Conservation (phyloP, 1,140 invertebrate genomes). For the Sitophilus oryzae region DNA sequence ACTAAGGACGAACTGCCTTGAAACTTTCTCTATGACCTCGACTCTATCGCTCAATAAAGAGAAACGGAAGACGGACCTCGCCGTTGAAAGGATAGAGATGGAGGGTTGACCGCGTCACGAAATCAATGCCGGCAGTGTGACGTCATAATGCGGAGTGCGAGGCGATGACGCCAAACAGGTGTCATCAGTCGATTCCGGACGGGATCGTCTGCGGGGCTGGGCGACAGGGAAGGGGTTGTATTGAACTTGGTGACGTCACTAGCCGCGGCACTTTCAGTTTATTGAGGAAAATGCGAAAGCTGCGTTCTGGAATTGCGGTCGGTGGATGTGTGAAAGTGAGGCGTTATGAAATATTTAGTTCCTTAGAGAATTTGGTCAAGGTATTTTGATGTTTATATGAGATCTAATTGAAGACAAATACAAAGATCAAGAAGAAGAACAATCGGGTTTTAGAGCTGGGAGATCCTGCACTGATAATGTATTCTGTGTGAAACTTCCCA, state of each 20-base stretch:
- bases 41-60: conserved; percentile 30
- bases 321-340: too few relatives aligned
- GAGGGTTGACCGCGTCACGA: conserved; percentile 26
- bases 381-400: too few relatives aligned
- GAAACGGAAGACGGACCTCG: conserved; percentile 16
- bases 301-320: too few relatives aligned
- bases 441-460: too few relatives aligned
- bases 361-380: too few relatives aligned
- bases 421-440: too few relatives aligned
- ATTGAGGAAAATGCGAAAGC: too few relatives aligned
- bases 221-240: neutral
- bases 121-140: conserved; percentile 36
- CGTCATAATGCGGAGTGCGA: conserved; percentile 30
- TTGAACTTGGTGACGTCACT: conserved; percentile 20
- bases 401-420: too few relatives aligned
- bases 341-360: too few relatives aligned
- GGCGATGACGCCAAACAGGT: conserved; percentile 29
- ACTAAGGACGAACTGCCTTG: conserved; percentile 31
- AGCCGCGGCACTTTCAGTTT: neutral
- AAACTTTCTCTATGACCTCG: conserved; percentile 42
- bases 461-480: too few relatives aligned
- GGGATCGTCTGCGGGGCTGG: too few relatives aligned
- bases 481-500: too few relatives aligned
- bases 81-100: conserved; percentile 11
- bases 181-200: conserved; percentile 24